Conservation (phyloP, 2,113 vertebrate genomes). For the Alligator mississippiensis region DNA sequence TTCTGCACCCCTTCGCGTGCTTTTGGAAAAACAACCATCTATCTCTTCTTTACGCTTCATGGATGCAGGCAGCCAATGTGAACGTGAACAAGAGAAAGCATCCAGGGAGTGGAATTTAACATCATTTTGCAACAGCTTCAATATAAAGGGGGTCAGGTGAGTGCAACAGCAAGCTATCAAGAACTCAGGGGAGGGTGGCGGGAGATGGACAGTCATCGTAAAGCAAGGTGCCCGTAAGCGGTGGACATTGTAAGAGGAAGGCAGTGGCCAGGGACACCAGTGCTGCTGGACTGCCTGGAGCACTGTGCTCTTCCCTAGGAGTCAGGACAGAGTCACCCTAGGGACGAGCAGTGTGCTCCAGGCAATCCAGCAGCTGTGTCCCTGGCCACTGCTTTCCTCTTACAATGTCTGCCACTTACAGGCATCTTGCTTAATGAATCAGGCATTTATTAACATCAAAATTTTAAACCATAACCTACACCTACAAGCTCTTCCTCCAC, state of each 20-base stretch:
- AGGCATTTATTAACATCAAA: too few species aligned
- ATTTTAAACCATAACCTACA: too few species aligned
- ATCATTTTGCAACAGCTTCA: neutral
- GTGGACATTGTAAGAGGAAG: too few species aligned
- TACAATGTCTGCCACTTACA: neutral
- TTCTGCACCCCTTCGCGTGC: neutral
- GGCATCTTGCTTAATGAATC: too few species aligned
- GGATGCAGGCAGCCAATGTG: neutral
- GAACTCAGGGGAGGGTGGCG: neutral
- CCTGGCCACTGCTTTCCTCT: neutral
- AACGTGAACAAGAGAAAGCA: neutral
- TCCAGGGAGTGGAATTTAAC: neutral
- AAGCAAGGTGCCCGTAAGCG: too few species aligned
- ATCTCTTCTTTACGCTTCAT: rapidly evolving
- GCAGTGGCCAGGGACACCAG: too few species aligned
- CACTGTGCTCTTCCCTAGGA: too few species aligned
- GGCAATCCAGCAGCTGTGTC: neutral
- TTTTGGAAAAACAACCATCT: neutral
- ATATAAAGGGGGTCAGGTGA: neutral
- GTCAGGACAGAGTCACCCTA: too few species aligned
- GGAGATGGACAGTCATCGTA: neutral
- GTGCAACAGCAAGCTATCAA: neutral
- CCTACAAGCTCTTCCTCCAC: too few species aligned
- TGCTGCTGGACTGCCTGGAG: too few species aligned
- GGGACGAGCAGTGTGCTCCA: too few species aligned